Evolutionary conservation across 2,797 vertebrate genomes (phyloP), one percentile per base, ranked within the genome.

Genomic region (Rhynchotus rufescens): DNA sequence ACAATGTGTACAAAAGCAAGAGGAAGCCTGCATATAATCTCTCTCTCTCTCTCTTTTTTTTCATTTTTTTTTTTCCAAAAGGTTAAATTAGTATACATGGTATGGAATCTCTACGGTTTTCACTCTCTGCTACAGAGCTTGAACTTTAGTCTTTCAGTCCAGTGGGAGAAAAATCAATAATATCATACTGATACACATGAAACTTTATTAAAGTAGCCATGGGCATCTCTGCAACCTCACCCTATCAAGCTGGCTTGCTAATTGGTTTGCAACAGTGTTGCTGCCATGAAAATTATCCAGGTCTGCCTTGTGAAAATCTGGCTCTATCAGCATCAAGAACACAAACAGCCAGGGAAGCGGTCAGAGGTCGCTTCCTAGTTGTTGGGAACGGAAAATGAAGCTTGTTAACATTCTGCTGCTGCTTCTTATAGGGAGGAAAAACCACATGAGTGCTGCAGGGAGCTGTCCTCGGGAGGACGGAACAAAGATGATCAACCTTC

Each of bases 381-480:
- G 93, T 85, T 95, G 84, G 75, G 79, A 92, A 90, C 1, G 16
- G 90, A 96, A 96, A 97, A 96, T 87, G 73, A 96, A 95, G 84
- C 95, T 94, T 96, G 94, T 96, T 97, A 96, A 93, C 95, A 96
- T 96, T 96, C 94, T 91, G 93, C 86, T 86, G 81, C 86, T 82
- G 89, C 44, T 90, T 82, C 91, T 95, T 92, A 80, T 28, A 87
- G 20, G 71, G 40, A 83, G 47, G 17, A 68, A 51, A 84, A 85
- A 19, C 9, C 2, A 84, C 49, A 64, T 80, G 71, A 36, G 60
- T 81, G 86, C 86, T 94, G 69, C 34, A 0, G 88, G 86, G 66
- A 97, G 44, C 68, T 83, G 72, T 93, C 56, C 90, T 94, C 86
- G 52, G 72, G 93, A 94, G 94, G 73, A 74, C 3, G 80, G 56